phyloP scores from a whole-genome alignment of 2,113 vertebrate genomes.

The Microcebus tavaratra region DNA sequence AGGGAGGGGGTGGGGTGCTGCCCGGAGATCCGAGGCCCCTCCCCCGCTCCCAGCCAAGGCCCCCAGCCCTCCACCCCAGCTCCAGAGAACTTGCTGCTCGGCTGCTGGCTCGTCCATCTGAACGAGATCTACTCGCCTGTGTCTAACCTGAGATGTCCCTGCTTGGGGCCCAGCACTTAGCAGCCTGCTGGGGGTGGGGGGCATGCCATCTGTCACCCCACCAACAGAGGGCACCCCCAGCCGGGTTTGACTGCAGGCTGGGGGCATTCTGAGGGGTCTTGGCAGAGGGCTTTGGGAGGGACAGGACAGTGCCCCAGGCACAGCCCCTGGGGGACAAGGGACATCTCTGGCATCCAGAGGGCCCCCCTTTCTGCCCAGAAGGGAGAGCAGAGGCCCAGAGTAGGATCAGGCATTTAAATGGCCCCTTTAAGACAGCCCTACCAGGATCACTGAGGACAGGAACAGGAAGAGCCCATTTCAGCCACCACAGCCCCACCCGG shows the following conservation, averaged over 20 bases:
- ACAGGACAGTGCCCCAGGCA: not conserved
- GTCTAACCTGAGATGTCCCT: not conserved
- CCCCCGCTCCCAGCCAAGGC: not conserved
- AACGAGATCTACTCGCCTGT: not conserved
- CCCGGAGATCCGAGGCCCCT: accelerated
- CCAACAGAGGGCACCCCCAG: not conserved
- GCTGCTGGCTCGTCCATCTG: not conserved
- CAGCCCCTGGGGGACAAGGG: not conserved
- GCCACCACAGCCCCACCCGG: not conserved
- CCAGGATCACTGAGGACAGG: too few species aligned
- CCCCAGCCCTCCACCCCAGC: too few species aligned
- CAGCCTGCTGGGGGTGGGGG: not conserved
- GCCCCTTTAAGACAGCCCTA: not conserved
- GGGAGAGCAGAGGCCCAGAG: not conserved
- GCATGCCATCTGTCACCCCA: not conserved
- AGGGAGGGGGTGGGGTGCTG: not conserved
- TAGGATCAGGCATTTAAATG: not conserved
- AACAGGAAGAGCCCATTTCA: not conserved
- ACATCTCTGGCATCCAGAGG: not conserved
- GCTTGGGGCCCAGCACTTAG: not conserved
- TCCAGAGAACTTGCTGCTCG: accelerated
- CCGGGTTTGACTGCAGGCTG: not conserved
- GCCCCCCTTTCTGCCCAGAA: not conserved
- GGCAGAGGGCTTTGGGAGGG: not conserved
- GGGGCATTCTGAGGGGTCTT: not conserved